These are phyloP conservation scores for Taenaris catops DNA, from an alignment of 2,888 invertebrate species.

Conservation along the genomic window DNA sequence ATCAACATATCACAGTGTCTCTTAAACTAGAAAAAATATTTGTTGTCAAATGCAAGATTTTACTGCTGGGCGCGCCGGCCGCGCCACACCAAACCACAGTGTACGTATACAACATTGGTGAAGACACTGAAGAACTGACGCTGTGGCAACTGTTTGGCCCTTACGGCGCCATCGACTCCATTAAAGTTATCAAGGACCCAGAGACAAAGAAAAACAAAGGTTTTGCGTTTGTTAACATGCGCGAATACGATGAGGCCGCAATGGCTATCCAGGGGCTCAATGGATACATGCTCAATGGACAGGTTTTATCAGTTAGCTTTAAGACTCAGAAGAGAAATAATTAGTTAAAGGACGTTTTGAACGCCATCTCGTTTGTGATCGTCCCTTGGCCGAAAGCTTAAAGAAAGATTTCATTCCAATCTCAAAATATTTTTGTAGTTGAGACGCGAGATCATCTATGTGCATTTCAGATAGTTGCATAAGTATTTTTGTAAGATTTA, in stretches of 20 bases:
- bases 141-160: slow-evolving; percentile 77
- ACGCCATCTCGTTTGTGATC: slow-evolving; percentile 63
- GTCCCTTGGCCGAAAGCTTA: slow-evolving; percentile 67
- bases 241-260: slow-evolving; percentile 76
- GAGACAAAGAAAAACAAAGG: slow-evolving; percentile 79
- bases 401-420: slow-evolving; percentile 75
- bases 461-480: slow-evolving; percentile 77
- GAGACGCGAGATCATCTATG: slow-evolving; percentile 74
- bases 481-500: slow-evolving; percentile 80
- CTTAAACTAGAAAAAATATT: no score
- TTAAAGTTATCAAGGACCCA: slow-evolving; percentile 76
- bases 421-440: slow-evolving; percentile 79
- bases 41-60: no score
- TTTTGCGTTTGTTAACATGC: slow-evolving; percentile 76
- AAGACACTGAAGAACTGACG: slow-evolving; percentile 73
- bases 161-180: slow-evolving; percentile 75
- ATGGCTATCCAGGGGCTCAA: slow-evolving; percentile 77
- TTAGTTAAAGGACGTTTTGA: slow-evolving; percentile 63
- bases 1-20: no score
- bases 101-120: slow-evolving; percentile 76
- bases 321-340: slow-evolving; percentile 77
- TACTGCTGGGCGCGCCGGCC: slow-evolving; percentile 53
- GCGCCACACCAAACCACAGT: slow-evolving; percentile 71
- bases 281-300: slow-evolving; percentile 76
- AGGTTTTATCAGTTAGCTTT: slow-evolving; percentile 79